Conservation (phyloP, 2,797 vertebrate species). For the Thamnophis elegans region DNA sequence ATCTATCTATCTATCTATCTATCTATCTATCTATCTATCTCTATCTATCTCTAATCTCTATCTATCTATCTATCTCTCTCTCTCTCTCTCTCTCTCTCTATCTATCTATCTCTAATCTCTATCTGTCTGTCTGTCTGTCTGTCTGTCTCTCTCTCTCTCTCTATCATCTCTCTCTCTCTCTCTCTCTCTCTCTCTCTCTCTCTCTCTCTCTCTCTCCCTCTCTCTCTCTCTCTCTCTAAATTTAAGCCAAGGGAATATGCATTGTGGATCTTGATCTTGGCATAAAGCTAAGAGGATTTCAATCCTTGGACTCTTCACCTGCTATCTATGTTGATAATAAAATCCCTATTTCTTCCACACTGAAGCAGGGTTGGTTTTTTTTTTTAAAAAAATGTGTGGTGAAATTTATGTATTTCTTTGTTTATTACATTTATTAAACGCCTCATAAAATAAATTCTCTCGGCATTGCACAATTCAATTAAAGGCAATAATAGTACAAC, state of each 20-base stretch:
- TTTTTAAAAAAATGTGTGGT: not conserved
- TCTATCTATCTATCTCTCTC: too few species aligned
- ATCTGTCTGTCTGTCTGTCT: too few species aligned
- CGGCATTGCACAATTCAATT: not conserved
- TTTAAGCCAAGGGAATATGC: not conserved
- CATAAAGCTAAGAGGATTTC: not conserved
- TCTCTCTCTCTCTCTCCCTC: too few species aligned
- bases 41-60: too few species aligned
- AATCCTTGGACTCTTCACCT: not conserved
- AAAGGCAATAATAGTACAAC: not conserved
- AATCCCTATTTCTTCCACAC: not conserved
- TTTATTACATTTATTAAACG: not conserved
- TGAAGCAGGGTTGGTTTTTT: not conserved
- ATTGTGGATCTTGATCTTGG: not conserved
- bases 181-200: not conserved
- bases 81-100: too few species aligned
- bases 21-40: too few species aligned
- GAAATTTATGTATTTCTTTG: not conserved
- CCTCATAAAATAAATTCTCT: not conserved
- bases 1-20: too few species aligned
- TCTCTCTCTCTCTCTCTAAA: too few species aligned
- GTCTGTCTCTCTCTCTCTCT: too few species aligned
- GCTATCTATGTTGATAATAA: not conserved
- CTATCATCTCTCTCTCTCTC: too few species aligned
- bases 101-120: too few species aligned